phyloP scores from a whole-genome alignment of 2,797 vertebrate species.

The Bovichtus variegatus region DNA sequence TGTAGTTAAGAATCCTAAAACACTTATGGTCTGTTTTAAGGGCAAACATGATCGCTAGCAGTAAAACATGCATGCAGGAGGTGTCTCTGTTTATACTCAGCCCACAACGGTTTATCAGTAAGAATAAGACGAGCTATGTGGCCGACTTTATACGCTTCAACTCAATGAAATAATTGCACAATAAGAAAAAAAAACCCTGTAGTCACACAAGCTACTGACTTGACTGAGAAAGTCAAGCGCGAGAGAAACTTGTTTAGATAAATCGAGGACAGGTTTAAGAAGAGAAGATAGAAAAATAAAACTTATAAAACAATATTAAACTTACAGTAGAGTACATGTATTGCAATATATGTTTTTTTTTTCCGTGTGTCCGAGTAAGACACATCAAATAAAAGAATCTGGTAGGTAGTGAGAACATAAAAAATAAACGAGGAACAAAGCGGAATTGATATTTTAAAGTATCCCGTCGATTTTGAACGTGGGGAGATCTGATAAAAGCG shows the following conservation, averaged over 20 bases:
- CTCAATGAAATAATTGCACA: conserved; percentile 53
- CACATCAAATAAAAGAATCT: conserved; percentile 63
- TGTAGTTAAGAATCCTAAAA: background rate
- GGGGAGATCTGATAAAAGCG: conserved; percentile 34
- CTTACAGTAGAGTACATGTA: conserved; percentile 72
- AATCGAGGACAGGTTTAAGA: conserved; percentile 32
- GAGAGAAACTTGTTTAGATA: background rate
- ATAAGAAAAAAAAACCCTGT: conserved; percentile 63
- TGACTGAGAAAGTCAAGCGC: conserved; percentile 10
- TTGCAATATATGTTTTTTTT: conserved; percentile 60
- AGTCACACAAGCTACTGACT: conserved; percentile 38
- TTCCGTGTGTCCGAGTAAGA: conserved; percentile 45
- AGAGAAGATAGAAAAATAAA: conserved; percentile 26
- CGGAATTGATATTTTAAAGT: conserved; percentile 34
- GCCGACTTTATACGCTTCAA: conserved; percentile 18
- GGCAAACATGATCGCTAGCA: background rate
- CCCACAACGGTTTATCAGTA: too few species aligned
- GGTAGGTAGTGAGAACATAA: conserved; percentile 29
- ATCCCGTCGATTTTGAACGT: conserved; percentile 25
- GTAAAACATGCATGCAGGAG: background rate
- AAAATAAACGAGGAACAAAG: conserved; percentile 5
- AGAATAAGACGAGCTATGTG: conserved; percentile 23
- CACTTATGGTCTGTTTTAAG: background rate
- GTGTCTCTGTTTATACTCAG: background rate
- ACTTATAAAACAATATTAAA: conserved; percentile 47